Percentiles rank a stretch among this genome's conserved stretches.
phyloP scores from a whole-genome alignment of 2,113 vertebrate genomes.

The Eretmochelys imbricata region DNA sequence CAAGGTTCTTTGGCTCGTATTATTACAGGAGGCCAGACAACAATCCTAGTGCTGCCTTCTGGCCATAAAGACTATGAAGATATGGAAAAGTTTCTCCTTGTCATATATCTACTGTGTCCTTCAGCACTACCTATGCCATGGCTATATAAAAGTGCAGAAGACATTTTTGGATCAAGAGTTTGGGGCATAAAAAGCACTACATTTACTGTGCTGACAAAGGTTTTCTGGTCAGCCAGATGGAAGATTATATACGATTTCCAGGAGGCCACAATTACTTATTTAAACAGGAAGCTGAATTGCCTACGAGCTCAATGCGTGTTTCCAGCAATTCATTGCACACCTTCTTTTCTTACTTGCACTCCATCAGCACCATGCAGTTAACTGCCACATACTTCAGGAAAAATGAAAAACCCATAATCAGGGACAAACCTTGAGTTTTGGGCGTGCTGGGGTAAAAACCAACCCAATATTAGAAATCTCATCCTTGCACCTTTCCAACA shows the following conservation, averaged over 20 bases:
- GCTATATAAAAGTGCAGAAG: neutral
- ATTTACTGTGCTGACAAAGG: neutral
- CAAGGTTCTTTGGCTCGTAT: no score
- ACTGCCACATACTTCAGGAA: constrained; percentile 42
- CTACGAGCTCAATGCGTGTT: fast-evolving
- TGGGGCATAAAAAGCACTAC: neutral
- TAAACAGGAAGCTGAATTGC: neutral
- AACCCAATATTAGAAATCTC: constrained; percentile 10
- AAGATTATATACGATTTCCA: fast-evolving
- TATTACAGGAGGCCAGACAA: neutral
- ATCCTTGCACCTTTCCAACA: neutral
- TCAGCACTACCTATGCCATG: neutral
- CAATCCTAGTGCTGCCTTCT: neutral
- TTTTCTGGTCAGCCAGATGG: neutral
- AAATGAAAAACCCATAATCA: constrained; percentile 12
- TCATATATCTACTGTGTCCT: neutral
- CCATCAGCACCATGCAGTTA: neutral
- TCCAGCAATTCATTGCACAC: neutral
- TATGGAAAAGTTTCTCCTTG: neutral
- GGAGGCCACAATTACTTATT: neutral
- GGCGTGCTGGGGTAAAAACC: neutral
- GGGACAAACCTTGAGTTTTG: constrained; percentile 38
- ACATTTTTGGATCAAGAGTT: neutral
- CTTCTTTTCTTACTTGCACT: neutral
- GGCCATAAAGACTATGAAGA: neutral